Evolutionary conservation across 2,797 vertebrate genomes (phyloP).

Genomic region (Fistularia tabacaria): DNA sequence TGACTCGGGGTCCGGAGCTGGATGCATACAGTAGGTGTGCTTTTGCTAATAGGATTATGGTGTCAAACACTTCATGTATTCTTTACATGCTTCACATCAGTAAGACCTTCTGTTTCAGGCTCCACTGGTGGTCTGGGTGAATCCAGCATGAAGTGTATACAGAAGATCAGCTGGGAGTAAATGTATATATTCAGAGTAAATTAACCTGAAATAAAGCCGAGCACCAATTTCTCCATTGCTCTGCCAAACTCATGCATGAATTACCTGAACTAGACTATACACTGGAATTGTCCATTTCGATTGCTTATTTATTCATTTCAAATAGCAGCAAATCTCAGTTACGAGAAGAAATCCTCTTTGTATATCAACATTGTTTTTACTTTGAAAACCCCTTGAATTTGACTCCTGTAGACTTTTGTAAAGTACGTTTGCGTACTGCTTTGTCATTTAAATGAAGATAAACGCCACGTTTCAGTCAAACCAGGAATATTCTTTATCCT

Average conservation of each 20-base stretch:
- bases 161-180: slow-evolving; percentile 11
- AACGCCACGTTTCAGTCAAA: too few relatives aligned
- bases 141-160: slow-evolving; percentile 1
- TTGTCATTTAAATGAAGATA: too few relatives aligned
- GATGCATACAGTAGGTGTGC: neutral
- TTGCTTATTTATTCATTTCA: slow-evolving; percentile 35
- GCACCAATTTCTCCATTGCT: slow-evolving; percentile 1
- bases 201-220: slow-evolving; percentile 16
- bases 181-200: slow-evolving; percentile 20
- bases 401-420: too few relatives aligned
- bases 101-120: slow-evolving; percentile 4
- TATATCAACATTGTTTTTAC: slow-evolving; percentile 57
- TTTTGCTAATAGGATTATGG: slow-evolving; percentile 3
- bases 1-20: neutral
- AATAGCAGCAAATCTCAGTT: slow-evolving; percentile 14
- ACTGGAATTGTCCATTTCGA: slow-evolving; percentile 38
- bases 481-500: too few relatives aligned
- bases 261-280: slow-evolving; percentile 33
- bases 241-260: slow-evolving; percentile 9
- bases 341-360: slow-evolving; percentile 30
- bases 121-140: slow-evolving; percentile 38
- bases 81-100: slow-evolving; percentile 15
- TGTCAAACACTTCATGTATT: neutral
- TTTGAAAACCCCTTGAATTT: too few relatives aligned
- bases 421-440: too few relatives aligned